Evolutionary conservation across 2,797 vertebrate genomes (phyloP).

Genomic region (Fratercula arctica): DNA sequence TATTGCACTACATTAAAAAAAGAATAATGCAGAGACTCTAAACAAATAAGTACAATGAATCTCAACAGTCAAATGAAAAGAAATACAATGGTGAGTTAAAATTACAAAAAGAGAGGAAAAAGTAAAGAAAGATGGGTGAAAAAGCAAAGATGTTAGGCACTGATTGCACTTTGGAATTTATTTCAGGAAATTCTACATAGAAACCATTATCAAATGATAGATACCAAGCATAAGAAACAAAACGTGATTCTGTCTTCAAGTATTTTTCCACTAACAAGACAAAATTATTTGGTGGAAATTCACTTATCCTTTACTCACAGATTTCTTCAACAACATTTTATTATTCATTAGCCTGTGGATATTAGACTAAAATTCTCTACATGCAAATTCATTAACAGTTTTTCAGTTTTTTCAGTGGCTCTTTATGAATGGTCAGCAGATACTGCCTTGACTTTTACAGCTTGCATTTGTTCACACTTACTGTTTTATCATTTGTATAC

Average conservation of each 20-base stretch:
- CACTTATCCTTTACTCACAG: not conserved
- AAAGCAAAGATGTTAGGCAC: not conserved
- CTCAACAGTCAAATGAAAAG: constrained; percentile 28
- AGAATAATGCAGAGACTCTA: constrained; percentile 41
- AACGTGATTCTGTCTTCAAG: not conserved
- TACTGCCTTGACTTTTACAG: not conserved
- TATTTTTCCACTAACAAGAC: not conserved
- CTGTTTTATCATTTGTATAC: not conserved
- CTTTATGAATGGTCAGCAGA: not conserved
- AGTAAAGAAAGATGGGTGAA: not conserved
- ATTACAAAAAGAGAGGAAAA: not conserved
- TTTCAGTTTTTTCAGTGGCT: not conserved
- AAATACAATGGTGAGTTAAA: constrained; percentile 17
- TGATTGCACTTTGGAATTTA: not conserved
- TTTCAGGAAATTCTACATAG: not conserved
- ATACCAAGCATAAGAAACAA: not conserved
- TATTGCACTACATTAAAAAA: constrained; percentile 52
- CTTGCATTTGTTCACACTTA: not conserved
- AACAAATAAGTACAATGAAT: constrained; percentile 66
- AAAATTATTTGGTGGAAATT: not conserved
- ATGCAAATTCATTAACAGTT: not conserved
- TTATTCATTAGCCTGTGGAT: not conserved
- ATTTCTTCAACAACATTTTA: not conserved
- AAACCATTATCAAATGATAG: not conserved
- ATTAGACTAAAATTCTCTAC: not conserved